Evolutionary conservation across 2,797 vertebrate genomes (phyloP), one percentile per base, ranked within the genome.

Genomic region (Chiroxiphia lanceolata): DNA sequence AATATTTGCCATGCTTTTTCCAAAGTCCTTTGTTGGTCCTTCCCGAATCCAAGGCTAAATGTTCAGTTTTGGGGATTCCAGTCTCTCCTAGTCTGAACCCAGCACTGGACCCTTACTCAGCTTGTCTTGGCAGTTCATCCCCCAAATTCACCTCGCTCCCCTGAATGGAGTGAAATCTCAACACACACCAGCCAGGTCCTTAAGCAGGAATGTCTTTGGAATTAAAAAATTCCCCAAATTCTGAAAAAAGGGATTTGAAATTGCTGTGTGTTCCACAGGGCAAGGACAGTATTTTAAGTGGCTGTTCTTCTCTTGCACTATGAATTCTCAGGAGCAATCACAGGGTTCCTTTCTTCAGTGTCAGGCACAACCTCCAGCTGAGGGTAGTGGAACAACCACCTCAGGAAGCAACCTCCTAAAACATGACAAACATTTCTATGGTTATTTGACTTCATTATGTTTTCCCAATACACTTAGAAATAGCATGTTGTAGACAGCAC

Each of bases 101-200:
- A 83, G 22, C 21, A 47, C 74, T 17, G 14, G 21, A 36, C 11
- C 2, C 9, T 70, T 31, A 26, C 31, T 65, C 33, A 54, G 21
- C 13, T 13, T 3, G 5, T 21, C 59, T 64, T 48, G 6, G 9
- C 36, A 54, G 12, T 3, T 0, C 51, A 48, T 29, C 15, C 13
- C 21, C 22, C n/a, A 83, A 21, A 47, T 26, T 70, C 48, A 47
- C 15, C 21, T 59, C 44, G 11, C 8, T 71, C 1, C 56, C 53
- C 34, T 54, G 9, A 42, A 33, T 4, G 7, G 14, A 38, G 18
- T 0, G 2, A 61, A 34, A 76, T 31, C 29, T 26, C 2, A 6
- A 59, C 5, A 7, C 8, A 20, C 7, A 18, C 3, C 42, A 59
- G 9, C 4, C 44, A 67, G 21, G 31, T 54, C 36, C 19, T 63